Evolutionary conservation across 2,797 vertebrate species (phyloP).

Genomic region (Scolopax rusticola): DNA sequence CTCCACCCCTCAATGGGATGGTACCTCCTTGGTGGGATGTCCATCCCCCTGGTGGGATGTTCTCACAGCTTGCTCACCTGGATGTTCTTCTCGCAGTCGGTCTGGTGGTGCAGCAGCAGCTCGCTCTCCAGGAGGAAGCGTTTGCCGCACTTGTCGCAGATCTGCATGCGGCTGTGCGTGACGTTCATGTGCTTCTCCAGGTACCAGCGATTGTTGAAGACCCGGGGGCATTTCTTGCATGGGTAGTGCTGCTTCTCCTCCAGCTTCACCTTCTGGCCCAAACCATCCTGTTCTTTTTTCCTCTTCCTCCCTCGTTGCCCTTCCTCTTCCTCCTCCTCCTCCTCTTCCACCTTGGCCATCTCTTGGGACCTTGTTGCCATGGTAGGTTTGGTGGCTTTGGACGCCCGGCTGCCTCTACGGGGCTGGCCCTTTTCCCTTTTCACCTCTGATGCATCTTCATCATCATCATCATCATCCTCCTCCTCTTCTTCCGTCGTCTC

Average conservation of each 20-base stretch:
- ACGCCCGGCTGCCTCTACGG: slow-evolving; percentile 72
- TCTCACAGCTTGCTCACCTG: slow-evolving; percentile 82
- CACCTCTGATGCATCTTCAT: slow-evolving; percentile 67
- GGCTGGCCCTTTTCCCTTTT: slow-evolving; percentile 74
- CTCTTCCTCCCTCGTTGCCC: slow-evolving; percentile 79
- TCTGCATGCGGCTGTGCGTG: slow-evolving; percentile 98
- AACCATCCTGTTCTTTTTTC: slow-evolving; percentile 80
- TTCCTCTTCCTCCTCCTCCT: slow-evolving; percentile 78
- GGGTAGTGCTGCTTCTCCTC: slow-evolving; percentile 96
- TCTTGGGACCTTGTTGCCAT: slow-evolving; percentile 76
- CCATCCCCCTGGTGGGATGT: not conserved
- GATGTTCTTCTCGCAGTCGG: slow-evolving; percentile 97
- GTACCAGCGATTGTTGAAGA: slow-evolving; percentile 99
- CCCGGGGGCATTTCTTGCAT: slow-evolving; percentile 94
- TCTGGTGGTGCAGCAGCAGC: slow-evolving; percentile 95
- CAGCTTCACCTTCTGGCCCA: slow-evolving; percentile 92
- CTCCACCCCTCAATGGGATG: too few species aligned
- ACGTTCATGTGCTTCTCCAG: slow-evolving; percentile 99
- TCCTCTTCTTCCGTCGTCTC: slow-evolving; percentile 76
- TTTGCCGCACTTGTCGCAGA: slow-evolving; percentile 96
- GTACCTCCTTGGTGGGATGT: not conserved
- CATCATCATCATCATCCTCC: slow-evolving; percentile 55
- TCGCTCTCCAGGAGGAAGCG: slow-evolving; percentile 96
- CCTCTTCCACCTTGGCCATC: slow-evolving; percentile 68
- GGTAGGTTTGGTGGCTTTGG: slow-evolving; percentile 71